Evolutionary conservation across 1,140 invertebrate species (phyloP), one percentile per base, ranked within the genome.

Genomic region (Pseudomyrmex dendroicus): DNA sequence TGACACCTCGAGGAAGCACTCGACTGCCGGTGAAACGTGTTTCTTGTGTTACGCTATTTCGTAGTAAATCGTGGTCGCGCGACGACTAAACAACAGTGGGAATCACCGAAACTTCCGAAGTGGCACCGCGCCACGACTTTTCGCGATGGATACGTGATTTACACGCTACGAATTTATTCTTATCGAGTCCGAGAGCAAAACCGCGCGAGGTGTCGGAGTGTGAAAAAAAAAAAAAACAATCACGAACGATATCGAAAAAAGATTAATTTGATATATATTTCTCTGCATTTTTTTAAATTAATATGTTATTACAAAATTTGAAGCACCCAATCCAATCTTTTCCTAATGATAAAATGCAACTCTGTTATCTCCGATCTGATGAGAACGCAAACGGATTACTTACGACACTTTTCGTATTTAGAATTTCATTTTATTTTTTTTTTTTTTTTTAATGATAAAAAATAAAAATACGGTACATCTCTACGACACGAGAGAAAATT

Each of bases 1-100:
- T 89, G 89, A 89, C 83, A 88, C 85, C 86, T 84, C 82, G 67
- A 87, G 74, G 73, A 84, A 74, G 64, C 63, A 63, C 61, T 70
- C 62, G 44, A 68, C 84, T 67, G 50, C 54, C 63, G 57, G 61
- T 66, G 66, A 82, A 84, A 70, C 64, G 74, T 66, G 22, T 72
- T 22, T 68, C 46, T 22, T 46, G 7, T 46, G 67, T 70, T 70
- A 54, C 64, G 64, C 67, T 78, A 44, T 70, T 70, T 50, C 54
- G 76, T 54, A 72, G 76, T 70, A 54, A 70, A 80, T 59, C 54
- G 44, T 78, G 76, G 64, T 68, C 63, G 76, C 44, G 44, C 44
- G 56, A 77, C 66, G 64, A 78, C 22, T 70, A 13, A 59, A 59
- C 15, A 59, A 56, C 46, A 72, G 52, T 44, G 66, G 54, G n/a